Evolutionary conservation across 1,140 invertebrate genomes (phyloP).

Genomic region (Procambarus virginalis): DNA sequence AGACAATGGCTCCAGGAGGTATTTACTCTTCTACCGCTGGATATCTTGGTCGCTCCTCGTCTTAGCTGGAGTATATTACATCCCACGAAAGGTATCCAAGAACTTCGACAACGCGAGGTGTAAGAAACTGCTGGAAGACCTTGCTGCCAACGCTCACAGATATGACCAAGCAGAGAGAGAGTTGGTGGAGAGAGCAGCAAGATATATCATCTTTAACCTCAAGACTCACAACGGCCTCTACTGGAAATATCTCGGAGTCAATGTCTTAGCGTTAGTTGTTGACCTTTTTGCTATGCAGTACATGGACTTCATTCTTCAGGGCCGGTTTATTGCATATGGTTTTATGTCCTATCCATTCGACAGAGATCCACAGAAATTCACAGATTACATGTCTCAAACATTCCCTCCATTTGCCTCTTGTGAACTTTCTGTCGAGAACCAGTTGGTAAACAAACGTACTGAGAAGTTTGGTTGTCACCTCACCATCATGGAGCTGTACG

Average conservation of each 20-base stretch:
- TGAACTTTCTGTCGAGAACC: slow-evolving; percentile 48
- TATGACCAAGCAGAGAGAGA: slow-evolving; percentile 52
- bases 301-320: slow-evolving; percentile 65
- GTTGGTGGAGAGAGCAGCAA: slow-evolving; percentile 44
- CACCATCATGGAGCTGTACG: slow-evolving; percentile 68
- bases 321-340: slow-evolving; percentile 57
- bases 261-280: slow-evolving; percentile 45
- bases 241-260: slow-evolving; percentile 61
- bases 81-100: slow-evolving; percentile 59
- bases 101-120: slow-evolving; percentile 51
- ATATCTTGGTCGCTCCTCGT: slow-evolving; percentile 52
- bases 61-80: slow-evolving; percentile 49
- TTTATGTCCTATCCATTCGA: slow-evolving; percentile 60
- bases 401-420: slow-evolving; percentile 67
- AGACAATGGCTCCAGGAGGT: slow-evolving; percentile 21
- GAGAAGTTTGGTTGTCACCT: slow-evolving; percentile 69
- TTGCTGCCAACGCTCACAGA: slow-evolving; percentile 44
- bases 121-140: slow-evolving; percentile 63
- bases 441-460: slow-evolving; percentile 62
- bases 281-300: slow-evolving; percentile 66
- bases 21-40: slow-evolving; percentile 58
- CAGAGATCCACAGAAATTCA: slow-evolving; percentile 52
- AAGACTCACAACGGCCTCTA: slow-evolving; percentile 64
- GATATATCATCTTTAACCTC: slow-evolving; percentile 55
- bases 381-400: slow-evolving; percentile 67